Evolutionary conservation across 2,888 invertebrate species (phyloP).

Genomic region (Diaphora mendica): DNA sequence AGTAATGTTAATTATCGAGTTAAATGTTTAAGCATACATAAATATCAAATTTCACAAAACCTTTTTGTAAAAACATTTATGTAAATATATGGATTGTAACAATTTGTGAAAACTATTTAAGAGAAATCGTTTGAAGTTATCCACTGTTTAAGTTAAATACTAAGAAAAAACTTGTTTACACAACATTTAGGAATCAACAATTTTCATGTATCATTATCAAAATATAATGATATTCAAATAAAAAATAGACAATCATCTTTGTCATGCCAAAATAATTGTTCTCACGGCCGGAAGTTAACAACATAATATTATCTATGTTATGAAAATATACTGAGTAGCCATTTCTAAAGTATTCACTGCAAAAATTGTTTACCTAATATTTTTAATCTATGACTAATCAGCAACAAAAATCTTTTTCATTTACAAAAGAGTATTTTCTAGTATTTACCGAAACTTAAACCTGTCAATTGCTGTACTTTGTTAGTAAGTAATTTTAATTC

Average conservation of each 20-base stretch:
- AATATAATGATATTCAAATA: background rate
- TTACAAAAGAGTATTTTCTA: too few species aligned
- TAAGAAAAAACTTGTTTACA: background rate
- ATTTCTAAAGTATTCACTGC: background rate
- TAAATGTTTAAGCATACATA: constrained; percentile 8
- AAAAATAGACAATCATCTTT: background rate
- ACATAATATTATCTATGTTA: background rate
- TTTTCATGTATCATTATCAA: too few species aligned
- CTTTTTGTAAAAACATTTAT: background rate
- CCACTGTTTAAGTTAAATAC: background rate
- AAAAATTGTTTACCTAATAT: background rate
- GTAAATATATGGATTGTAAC: background rate
- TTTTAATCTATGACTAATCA: background rate
- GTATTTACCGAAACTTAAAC: too few species aligned
- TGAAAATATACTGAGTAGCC: background rate
- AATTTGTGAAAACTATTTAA: background rate
- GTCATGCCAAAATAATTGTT: background rate
- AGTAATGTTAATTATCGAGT: background rate
- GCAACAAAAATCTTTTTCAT: too few species aligned
- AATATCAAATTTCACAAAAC: constrained; percentile 9
- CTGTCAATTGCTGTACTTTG: too few species aligned
- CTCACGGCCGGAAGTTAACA: background rate
- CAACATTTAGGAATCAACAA: background rate
- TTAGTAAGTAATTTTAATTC: too few species aligned
- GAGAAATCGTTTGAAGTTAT: background rate